These are phyloP conservation scores for Drosophila micromelanica DNA, from an alignment of 1,140 invertebrate species.

Conservation along the genomic window DNA sequence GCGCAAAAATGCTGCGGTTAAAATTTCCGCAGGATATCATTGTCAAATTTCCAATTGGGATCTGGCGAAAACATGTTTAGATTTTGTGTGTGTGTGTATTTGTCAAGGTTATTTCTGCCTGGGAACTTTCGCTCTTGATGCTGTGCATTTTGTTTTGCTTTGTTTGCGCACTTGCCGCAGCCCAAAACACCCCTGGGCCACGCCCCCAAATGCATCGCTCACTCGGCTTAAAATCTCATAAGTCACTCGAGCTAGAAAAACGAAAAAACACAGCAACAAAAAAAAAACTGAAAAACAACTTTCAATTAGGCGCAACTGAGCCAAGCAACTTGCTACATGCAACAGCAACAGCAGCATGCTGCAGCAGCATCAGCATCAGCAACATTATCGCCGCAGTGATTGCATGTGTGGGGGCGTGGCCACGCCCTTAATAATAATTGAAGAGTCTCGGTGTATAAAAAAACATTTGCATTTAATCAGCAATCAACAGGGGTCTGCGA, in stretches of 20 bases:
- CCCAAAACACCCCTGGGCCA: neutral
- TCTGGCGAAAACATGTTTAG: neutral
- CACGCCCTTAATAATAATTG: slow-evolving; percentile 35
- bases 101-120: slow-evolving; percentile 38
- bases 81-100: slow-evolving; percentile 2
- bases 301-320: slow-evolving; percentile 18
- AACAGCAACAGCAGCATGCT: no score
- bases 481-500: slow-evolving; percentile 13
- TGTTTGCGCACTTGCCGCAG: neutral
- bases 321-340: slow-evolving; percentile 5
- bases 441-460: slow-evolving; percentile 7
- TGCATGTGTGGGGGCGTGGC: slow-evolving; percentile 9
- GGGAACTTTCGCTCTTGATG: slow-evolving; percentile 17
- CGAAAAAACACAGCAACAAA: neutral
- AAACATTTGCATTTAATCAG: slow-evolving; percentile 45
- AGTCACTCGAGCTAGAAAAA: slow-evolving; percentile 4
- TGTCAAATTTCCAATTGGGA: neutral
- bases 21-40: neutral
- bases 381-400: slow-evolving; percentile 2
- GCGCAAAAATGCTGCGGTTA: no score
- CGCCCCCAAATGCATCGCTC: slow-evolving; percentile 1
- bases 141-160: slow-evolving; percentile 22
- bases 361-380: neutral
- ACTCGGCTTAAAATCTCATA: slow-evolving; percentile 22
- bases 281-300: slow-evolving; percentile 3